Conservation (phyloP, 2,797 vertebrate species). For the Eulemur coronatus region DNA sequence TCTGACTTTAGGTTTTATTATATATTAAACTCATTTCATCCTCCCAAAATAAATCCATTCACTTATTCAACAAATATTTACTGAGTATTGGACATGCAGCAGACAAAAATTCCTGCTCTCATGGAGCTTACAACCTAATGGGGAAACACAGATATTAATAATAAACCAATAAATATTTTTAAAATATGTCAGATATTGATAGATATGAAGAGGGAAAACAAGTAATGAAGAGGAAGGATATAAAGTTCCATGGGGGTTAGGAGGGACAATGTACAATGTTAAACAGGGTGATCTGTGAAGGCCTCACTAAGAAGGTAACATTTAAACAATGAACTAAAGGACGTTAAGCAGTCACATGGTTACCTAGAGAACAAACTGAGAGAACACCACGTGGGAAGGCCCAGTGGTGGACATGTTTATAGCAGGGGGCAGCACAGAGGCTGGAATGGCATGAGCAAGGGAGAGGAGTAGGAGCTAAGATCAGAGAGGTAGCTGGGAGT, state of each 20-base stretch:
- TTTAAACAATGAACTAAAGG: neutral
- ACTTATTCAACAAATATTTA: neutral
- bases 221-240: neutral
- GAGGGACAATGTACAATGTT: neutral
- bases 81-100: neutral
- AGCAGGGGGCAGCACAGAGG: neutral
- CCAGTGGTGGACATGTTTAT: neutral
- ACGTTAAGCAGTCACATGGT: neutral
- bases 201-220: neutral
- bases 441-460: neutral
- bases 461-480: neutral
- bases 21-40: slow-evolving; percentile 17
- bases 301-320: neutral
- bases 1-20: slow-evolving; percentile 17
- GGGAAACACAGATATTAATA: neutral
- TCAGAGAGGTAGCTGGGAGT: neutral
- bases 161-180: neutral
- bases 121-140: neutral
- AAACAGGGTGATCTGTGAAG: neutral
- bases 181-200: neutral
- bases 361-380: neutral
- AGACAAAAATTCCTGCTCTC: neutral
- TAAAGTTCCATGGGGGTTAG: neutral
- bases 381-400: neutral
- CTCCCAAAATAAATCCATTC: slow-evolving; percentile 7